phyloP scores from a whole-genome alignment of 2,888 invertebrate genomes.

The Patella ulyssiponensis region DNA sequence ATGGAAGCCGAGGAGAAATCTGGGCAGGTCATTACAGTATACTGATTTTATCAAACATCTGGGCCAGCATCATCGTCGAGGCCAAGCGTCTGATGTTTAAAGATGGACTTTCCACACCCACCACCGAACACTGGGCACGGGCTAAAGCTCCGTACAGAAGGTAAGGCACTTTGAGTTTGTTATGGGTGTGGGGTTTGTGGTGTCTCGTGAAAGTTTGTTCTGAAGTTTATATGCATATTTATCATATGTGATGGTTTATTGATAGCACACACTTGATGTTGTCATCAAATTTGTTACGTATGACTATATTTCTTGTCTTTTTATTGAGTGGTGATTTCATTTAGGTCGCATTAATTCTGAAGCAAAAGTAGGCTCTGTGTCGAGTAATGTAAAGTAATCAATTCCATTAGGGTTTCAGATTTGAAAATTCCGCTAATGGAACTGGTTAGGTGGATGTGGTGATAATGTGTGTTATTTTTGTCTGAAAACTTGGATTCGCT shows the following conservation, averaged over 20 bases:
- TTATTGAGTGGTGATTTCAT: no score
- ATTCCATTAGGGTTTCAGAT: no score
- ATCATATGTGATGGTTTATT: no score
- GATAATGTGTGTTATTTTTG: no score
- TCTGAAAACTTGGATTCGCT: no score
- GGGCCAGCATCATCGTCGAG: constrained; percentile 56
- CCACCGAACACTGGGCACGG: constrained; percentile 57
- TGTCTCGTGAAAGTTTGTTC: not conserved
- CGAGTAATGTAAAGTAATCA: no score
- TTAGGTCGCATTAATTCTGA: no score
- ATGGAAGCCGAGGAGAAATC: constrained; percentile 44
- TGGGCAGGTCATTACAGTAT: constrained; percentile 61
- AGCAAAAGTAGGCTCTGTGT: no score
- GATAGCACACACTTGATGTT: not conserved
- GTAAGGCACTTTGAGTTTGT: constrained; percentile 41
- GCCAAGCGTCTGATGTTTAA: constrained; percentile 53
- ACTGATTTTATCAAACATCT: constrained; percentile 59
- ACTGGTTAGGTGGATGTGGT: no score
- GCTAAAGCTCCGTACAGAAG: constrained; percentile 62
- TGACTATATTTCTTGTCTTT: no score
- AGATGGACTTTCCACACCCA: constrained; percentile 43
- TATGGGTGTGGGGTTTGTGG: not conserved
- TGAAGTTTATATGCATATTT: no score
- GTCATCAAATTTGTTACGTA: not conserved
- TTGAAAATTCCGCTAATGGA: no score